phyloP scores from a whole-genome alignment of 2,797 vertebrate species.

The Galago senegalensis region DNA sequence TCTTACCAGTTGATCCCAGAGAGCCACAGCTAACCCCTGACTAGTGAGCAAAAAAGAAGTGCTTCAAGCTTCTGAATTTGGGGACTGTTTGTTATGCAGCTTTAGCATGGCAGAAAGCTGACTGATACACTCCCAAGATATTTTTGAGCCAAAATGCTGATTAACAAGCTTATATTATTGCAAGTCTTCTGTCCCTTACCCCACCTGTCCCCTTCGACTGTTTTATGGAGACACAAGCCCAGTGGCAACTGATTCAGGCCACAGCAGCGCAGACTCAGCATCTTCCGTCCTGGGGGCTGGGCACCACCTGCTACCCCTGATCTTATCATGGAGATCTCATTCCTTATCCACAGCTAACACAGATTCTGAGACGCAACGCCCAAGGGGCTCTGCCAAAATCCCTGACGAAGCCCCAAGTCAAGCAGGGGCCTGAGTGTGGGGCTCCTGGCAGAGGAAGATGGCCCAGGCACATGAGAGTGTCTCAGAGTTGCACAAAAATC shows the following conservation, averaged over 20 bases:
- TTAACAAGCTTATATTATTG: neutral
- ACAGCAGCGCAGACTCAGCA: neutral
- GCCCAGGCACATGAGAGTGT: accelerated
- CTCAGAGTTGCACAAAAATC: no score
- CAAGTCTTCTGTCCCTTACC: neutral
- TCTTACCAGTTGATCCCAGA: neutral
- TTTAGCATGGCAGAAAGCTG: neutral
- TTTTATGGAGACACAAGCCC: neutral
- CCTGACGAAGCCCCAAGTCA: neutral
- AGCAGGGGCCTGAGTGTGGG: neutral
- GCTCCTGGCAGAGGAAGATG: neutral
- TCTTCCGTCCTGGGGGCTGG: no score
- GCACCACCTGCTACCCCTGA: neutral
- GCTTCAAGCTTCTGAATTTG: neutral
- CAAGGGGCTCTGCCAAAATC: neutral
- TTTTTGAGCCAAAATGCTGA: neutral
- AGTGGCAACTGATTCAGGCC: neutral
- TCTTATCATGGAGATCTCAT: no score
- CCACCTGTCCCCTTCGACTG: neutral
- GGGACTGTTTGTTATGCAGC: neutral
- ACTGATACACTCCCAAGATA: neutral
- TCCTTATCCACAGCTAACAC: neutral
- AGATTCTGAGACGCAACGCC: neutral
- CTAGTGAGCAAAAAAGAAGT: neutral
- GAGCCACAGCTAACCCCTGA: neutral